These are phyloP conservation scores for Theocolax elegans DNA, from an alignment of 1,140 invertebrate species.

Conservation along the genomic window DNA sequence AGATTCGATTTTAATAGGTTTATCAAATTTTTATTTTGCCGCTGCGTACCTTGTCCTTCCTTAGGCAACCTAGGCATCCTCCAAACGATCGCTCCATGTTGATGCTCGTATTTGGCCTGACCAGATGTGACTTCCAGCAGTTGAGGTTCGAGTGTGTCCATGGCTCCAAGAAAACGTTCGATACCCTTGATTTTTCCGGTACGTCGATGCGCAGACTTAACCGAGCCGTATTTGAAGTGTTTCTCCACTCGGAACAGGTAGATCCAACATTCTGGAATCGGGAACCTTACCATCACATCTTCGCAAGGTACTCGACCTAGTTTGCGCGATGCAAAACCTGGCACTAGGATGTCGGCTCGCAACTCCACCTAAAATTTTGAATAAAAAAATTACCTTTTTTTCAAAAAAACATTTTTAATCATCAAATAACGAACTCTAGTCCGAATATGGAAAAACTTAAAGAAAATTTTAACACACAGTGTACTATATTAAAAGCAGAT, in stretches of 20 bases:
- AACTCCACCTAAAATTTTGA: constrained; percentile 88
- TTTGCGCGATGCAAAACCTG: constrained; percentile 94
- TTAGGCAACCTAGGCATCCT: constrained; percentile 95
- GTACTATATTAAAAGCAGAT: no score
- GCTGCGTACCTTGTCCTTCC: constrained; percentile 94
- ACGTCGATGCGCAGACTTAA: constrained; percentile 94
- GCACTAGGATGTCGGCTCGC: constrained; percentile 92
- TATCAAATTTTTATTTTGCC: no score
- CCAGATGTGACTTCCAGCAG: constrained; percentile 98
- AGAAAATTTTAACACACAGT: no score
- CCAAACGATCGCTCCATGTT: constrained; percentile 97
- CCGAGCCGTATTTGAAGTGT: constrained; percentile 98
- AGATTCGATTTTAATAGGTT: no score
- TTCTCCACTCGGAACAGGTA: constrained; percentile 99
- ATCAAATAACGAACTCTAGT: no score
- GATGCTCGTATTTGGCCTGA: constrained; percentile 99
- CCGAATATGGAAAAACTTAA: no score
- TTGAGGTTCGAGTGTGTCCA: constrained; percentile 90
- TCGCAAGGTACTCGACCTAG: constrained; percentile 96
- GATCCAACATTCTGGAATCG: constrained; percentile 99
- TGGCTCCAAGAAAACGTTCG: constrained; percentile 91
- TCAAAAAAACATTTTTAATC: no score
- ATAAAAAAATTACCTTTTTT: no score
- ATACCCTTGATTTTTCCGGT: constrained; percentile 95
- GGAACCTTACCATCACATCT: constrained; percentile 96